These are phyloP conservation scores for Anastrepha ludens DNA, from an alignment of 1,140 invertebrate genomes.

Conservation along the genomic window DNA sequence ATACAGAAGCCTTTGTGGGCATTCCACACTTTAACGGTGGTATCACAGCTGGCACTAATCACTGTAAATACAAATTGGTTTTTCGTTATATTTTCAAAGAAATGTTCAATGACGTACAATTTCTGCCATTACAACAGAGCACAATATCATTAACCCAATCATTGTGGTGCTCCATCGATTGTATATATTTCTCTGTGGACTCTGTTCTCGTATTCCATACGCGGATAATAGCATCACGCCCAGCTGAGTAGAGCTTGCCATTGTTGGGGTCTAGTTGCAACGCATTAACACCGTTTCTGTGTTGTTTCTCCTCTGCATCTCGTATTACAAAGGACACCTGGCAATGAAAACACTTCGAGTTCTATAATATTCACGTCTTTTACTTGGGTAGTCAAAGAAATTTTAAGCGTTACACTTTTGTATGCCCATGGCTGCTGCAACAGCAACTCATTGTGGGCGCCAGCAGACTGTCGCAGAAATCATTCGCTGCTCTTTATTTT, in stretches of 20 bases:
- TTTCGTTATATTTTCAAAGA: background rate
- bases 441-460: no score
- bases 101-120: slow-evolving; percentile 79
- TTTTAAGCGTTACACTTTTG: background rate
- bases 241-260: slow-evolving; percentile 93
- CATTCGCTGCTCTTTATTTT: slow-evolving; percentile 3
- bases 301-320: slow-evolving; percentile 94
- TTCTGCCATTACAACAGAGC: slow-evolving; percentile 96
- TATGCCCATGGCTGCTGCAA: slow-evolving; percentile 50
- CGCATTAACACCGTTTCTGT: slow-evolving; percentile 96
- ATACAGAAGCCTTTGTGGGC: slow-evolving; percentile 99
- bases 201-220: slow-evolving; percentile 92
- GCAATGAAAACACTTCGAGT: background rate
- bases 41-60: slow-evolving; percentile 99
- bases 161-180: slow-evolving; percentile 98
- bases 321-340: slow-evolving; percentile 98
- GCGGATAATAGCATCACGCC: slow-evolving; percentile 96
- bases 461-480: background rate
- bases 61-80: slow-evolving; percentile 78
- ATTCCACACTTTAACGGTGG: slow-evolving; percentile 99
- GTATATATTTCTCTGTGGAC: slow-evolving; percentile 88
- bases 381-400: no score
- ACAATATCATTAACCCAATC: slow-evolving; percentile 99
- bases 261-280: slow-evolving; percentile 93
- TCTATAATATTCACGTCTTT: no score